phyloP scores from a whole-genome alignment of 2,888 invertebrate genomes.

The Camponotus fellah region DNA sequence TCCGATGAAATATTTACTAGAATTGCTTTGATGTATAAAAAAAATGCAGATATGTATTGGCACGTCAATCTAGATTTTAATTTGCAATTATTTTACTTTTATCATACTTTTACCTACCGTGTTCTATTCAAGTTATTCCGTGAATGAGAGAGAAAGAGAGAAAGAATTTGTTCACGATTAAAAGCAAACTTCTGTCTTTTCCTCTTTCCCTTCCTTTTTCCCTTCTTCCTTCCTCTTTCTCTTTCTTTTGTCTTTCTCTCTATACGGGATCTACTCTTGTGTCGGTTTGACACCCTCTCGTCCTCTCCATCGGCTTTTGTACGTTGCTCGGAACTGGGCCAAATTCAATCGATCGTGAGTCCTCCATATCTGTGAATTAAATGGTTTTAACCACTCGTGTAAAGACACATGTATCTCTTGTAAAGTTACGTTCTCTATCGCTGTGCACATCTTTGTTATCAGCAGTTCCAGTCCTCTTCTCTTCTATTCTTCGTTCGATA shows the following conservation, averaged over 20 bases:
- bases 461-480: slow-evolving; percentile 24
- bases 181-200: slow-evolving; percentile 59
- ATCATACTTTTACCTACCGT: slow-evolving; percentile 40
- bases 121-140: slow-evolving; percentile 42
- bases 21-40: slow-evolving; percentile 50
- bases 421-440: slow-evolving; percentile 65
- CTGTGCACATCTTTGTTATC: slow-evolving; percentile 66
- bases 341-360: slow-evolving; percentile 66
- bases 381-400: slow-evolving; percentile 66
- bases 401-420: slow-evolving; percentile 61
- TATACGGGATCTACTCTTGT: slow-evolving; percentile 30
- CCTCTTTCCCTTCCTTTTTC: not conserved
- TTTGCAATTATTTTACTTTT: slow-evolving; percentile 42
- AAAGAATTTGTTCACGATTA: slow-evolving; percentile 72
- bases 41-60: not conserved
- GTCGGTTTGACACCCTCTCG: slow-evolving; percentile 35
- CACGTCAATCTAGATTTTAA: slow-evolving; percentile 55
- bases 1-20: slow-evolving; percentile 58
- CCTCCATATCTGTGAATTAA: slow-evolving; percentile 69
- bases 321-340: slow-evolving; percentile 34
- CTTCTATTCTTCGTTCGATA: slow-evolving; percentile 15
- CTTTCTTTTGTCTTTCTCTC: not conserved
- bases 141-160: slow-evolving; percentile 34
- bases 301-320: slow-evolving; percentile 39
- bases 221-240: not conserved